These are phyloP conservation scores for Baccha elongata DNA, from an alignment of 2,888 invertebrate genomes.

Conservation along the genomic window DNA sequence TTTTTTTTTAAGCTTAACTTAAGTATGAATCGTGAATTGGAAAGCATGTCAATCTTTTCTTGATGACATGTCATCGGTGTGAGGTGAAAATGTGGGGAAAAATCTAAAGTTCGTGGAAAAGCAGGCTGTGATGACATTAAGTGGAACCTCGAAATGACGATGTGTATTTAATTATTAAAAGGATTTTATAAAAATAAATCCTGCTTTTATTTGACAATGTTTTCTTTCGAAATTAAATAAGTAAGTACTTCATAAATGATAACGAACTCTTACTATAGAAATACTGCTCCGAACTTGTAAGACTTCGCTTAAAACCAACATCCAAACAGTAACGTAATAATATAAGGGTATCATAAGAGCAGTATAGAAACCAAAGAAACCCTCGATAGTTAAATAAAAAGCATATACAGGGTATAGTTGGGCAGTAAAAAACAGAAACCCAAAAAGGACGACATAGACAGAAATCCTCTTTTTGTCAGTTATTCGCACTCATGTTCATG, in stretches of 20 bases:
- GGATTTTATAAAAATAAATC: not conserved
- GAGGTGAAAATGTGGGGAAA: not conserved
- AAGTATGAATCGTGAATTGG: constrained; percentile 7
- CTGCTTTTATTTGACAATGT: too few species aligned
- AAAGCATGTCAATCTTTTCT: constrained; percentile 1
- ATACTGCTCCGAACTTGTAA: too few species aligned
- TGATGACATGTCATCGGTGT: not conserved
- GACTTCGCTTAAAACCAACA: too few species aligned
- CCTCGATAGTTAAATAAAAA: not conserved
- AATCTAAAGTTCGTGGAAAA: not conserved
- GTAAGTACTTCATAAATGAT: too few species aligned
- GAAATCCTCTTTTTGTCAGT: not conserved
- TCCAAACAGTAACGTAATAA: too few species aligned
- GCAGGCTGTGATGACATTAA: not conserved
- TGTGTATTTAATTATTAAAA: too few species aligned
- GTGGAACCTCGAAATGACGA: not conserved
- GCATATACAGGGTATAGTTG: not conserved
- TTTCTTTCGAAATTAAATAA: too few species aligned
- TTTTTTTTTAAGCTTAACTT: not conserved
- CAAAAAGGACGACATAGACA: not conserved
- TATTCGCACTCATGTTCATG: not conserved
- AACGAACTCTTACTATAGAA: too few species aligned
- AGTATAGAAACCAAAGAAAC: not conserved
- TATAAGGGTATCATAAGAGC: too few species aligned
- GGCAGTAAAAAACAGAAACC: constrained; percentile 16